Percentiles rank a stretch among this genome's conserved stretches.
phyloP scores from a whole-genome alignment of 1,140 invertebrate genomes.

The Aphaenogaster rudis region DNA sequence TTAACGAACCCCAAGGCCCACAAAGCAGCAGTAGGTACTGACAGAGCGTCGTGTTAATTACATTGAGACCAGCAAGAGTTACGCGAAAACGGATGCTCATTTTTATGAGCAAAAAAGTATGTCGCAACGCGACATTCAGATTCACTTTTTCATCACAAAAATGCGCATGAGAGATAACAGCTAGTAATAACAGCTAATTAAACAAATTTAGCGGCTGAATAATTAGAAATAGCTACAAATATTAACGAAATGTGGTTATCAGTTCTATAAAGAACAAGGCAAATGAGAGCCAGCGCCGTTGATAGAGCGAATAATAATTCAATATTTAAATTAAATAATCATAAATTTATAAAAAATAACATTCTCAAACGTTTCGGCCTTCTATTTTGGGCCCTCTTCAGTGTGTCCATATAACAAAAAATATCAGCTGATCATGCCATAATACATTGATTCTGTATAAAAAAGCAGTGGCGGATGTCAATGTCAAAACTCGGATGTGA shows the following conservation, averaged over 20 bases:
- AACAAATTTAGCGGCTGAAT: not conserved
- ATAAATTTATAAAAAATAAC: too few species aligned
- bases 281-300: too few species aligned
- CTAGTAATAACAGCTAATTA: not conserved
- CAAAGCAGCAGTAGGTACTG: slow-evolving; percentile 34
- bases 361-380: too few species aligned
- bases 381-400: too few species aligned
- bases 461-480: too few species aligned
- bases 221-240: slow-evolving; percentile 2
- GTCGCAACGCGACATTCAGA: not conserved
- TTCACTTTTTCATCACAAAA: not conserved
- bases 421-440: too few species aligned
- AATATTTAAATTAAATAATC: too few species aligned
- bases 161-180: not conserved
- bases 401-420: too few species aligned
- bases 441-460: too few species aligned
- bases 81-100: slow-evolving; percentile 20
- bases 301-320: too few species aligned
- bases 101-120: slow-evolving; percentile 1
- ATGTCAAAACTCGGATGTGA: too few species aligned
- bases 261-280: too few species aligned
- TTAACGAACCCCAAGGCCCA: slow-evolving; percentile 66
- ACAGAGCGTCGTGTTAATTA: slow-evolving; percentile 65
- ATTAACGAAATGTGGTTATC: not conserved
- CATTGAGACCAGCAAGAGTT: not conserved